Conservation (phyloP, 2,797 vertebrate species). For the Tapirus indicus region DNA sequence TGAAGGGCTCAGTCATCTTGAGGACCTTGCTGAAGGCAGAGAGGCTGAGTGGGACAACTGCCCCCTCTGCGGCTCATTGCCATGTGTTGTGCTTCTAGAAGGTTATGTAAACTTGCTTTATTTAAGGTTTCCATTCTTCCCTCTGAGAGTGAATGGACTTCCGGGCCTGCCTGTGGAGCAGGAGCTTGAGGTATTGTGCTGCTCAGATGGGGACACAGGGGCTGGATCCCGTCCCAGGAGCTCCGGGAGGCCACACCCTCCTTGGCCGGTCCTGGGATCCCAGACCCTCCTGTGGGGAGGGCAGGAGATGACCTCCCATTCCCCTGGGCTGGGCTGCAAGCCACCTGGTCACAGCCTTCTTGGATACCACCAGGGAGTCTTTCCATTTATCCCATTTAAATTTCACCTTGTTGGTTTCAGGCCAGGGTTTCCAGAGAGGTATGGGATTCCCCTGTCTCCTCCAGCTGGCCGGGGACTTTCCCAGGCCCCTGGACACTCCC, state of each 20-base stretch:
- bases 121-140: neutral
- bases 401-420: slow-evolving; percentile 54
- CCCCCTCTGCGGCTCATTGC: neutral
- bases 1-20: neutral
- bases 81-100: neutral
- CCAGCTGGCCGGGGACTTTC: neutral
- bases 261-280: neutral
- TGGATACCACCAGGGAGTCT: neutral
- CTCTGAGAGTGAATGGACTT: neutral
- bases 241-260: neutral
- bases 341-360: neutral
- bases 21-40: neutral
- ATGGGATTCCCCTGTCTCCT: neutral
- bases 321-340: neutral
- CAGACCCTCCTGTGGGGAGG: neutral
- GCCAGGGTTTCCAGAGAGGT: slow-evolving; percentile 4
- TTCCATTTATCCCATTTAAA: neutral
- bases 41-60: neutral
- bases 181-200: neutral
- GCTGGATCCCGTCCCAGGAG: neutral
- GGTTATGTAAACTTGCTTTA: neutral
- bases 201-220: neutral
- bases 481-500: neutral
- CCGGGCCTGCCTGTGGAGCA: neutral
- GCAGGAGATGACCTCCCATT: neutral